Conservation (phyloP, 2,797 vertebrate species). For the Orestias chungarensis region DNA sequence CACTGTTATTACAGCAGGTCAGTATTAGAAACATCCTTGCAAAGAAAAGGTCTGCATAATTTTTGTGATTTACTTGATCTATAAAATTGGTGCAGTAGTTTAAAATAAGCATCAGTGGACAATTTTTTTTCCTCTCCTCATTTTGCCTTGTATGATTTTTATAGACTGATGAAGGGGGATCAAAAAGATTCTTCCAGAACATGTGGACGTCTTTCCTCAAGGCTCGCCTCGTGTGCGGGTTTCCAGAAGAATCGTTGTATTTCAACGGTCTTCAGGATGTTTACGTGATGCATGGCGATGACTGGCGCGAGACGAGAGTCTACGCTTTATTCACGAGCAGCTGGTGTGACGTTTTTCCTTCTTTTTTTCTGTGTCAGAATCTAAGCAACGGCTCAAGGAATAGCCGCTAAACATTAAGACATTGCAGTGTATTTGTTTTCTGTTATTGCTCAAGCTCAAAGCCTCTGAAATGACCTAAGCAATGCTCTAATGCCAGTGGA, state of each 20-base stretch:
- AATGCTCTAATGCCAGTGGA: background rate
- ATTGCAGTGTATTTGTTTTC: background rate
- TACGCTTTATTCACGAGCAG: conserved; percentile 83
- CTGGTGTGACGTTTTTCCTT: conserved; percentile 73
- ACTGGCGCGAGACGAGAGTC: conserved; percentile 73
- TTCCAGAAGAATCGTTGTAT: conserved; percentile 76
- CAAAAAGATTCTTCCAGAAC: conserved; percentile 78
- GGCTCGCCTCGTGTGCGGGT: conserved; percentile 81
- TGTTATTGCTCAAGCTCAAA: background rate
- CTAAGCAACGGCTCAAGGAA: conserved; percentile 5
- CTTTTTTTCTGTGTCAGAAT: conserved; percentile 18
- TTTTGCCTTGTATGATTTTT: conserved; percentile 26
- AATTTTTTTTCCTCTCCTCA: background rate
- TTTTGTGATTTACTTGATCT: conserved; percentile 6
- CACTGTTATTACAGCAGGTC: conserved; percentile 5
- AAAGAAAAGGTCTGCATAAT: conserved; percentile 6
- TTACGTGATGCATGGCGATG: conserved; percentile 62
- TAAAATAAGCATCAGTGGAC: conserved; percentile 11
- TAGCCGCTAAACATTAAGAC: background rate
- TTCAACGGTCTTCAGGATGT: conserved; percentile 81
- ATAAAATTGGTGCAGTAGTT: background rate
- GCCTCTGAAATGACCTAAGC: background rate
- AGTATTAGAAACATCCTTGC: background rate
- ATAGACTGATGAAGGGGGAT: conserved; percentile 81
- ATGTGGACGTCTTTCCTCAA: conserved; percentile 84